Conservation (phyloP, 2,888 invertebrate species). For the Caenorhabditis macrosperma region DNA sequence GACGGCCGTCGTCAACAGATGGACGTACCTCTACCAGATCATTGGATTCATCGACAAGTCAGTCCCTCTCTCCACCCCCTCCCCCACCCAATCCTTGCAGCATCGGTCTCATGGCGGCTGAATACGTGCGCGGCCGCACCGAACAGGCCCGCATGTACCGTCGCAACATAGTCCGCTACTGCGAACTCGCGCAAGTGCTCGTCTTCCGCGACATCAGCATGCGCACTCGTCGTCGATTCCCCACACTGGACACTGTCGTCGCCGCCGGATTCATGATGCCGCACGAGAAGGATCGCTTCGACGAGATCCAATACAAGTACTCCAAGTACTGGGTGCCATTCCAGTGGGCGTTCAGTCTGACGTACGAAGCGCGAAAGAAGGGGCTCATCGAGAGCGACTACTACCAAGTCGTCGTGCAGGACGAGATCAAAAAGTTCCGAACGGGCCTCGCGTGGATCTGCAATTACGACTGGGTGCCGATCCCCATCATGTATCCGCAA, state of each 20-base stretch:
- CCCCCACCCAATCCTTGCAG: constrained; percentile 48
- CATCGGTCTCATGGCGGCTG: constrained; percentile 72
- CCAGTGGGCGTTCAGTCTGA: constrained; percentile 71
- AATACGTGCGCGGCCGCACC: constrained; percentile 70
- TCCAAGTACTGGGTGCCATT: constrained; percentile 73
- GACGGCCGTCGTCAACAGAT: constrained; percentile 71
- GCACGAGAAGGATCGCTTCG: constrained; percentile 70
- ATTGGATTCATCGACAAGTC: constrained; percentile 75
- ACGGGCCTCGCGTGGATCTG: constrained; percentile 75
- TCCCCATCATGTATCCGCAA: constrained; percentile 73
- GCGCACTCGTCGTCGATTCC: constrained; percentile 69
- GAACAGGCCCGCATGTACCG: constrained; percentile 70
- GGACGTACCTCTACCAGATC: constrained; percentile 72
- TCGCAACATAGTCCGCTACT: constrained; percentile 67
- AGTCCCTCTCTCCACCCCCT: constrained; percentile 19
- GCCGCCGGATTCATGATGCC: constrained; percentile 74
- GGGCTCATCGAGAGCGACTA: constrained; percentile 71
- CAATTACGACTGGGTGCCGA: constrained; percentile 73
- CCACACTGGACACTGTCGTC: constrained; percentile 72
- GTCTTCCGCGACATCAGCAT: constrained; percentile 72
- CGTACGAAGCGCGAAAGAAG: constrained; percentile 70
- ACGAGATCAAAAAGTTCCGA: constrained; percentile 72
- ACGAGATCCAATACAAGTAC: constrained; percentile 71
- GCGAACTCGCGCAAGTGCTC: constrained; percentile 68
- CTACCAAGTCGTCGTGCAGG: constrained; percentile 69